Percentiles rank a stretch among this genome's conserved stretches.
Conservation (phyloP, 2,113 vertebrate genomes). For the Neotragus pygmaeus region DNA sequence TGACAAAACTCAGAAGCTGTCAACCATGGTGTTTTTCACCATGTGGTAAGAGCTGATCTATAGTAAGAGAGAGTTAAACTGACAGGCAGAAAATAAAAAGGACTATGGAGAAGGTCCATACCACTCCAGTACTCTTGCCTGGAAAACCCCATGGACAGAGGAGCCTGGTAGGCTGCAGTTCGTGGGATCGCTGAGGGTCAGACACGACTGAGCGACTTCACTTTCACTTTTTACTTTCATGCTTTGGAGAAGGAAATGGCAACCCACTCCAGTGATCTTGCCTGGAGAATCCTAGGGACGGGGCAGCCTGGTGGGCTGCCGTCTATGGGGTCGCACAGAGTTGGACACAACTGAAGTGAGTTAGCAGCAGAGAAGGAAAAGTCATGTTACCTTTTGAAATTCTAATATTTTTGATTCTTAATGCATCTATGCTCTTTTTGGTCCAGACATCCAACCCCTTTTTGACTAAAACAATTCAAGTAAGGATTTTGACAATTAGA, state of each 20-base stretch:
- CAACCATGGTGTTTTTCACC: not conserved
- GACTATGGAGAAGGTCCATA: not conserved
- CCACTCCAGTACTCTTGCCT: too few relatives aligned
- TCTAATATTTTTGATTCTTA: not conserved
- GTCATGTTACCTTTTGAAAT: not conserved
- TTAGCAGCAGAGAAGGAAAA: not conserved
- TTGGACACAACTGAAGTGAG: too few relatives aligned
- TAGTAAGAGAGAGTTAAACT: not conserved
- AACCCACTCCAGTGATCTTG: too few relatives aligned
- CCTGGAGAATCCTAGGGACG: too few relatives aligned
- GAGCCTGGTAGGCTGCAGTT: too few relatives aligned
- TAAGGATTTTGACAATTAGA: not conserved
- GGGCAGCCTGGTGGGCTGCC: too few relatives aligned
- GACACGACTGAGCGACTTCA: too few relatives aligned
- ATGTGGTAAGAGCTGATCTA: not conserved
- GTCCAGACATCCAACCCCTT: not conserved
- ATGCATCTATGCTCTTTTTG: not conserved
- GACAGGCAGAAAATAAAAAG: not conserved
- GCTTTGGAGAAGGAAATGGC: too few relatives aligned
- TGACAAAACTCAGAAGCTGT: not conserved
- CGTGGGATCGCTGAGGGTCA: too few relatives aligned
- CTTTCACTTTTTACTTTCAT: too few relatives aligned
- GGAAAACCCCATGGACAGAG: too few relatives aligned
- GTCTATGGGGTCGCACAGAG: too few relatives aligned
- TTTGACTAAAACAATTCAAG: not conserved